phyloP scores from a whole-genome alignment of 2,888 invertebrate genomes.

The Apamea sordens region DNA sequence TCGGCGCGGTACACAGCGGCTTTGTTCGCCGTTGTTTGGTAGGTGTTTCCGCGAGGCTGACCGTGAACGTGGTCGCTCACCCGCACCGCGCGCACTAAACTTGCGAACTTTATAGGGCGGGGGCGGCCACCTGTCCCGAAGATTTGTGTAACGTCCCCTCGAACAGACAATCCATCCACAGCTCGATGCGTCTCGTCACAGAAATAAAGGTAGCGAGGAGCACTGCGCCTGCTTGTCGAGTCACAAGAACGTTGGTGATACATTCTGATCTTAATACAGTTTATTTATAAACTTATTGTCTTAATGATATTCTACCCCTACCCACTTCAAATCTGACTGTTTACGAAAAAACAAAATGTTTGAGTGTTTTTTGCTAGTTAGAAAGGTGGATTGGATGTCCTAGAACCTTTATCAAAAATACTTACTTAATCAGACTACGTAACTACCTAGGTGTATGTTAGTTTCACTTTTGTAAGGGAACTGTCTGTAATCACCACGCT shows the following conservation, averaged over 20 bases:
- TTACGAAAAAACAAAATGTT: background rate
- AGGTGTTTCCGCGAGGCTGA: conserved; percentile 72
- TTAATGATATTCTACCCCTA: conserved; percentile 15
- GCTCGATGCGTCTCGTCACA: conserved; percentile 73
- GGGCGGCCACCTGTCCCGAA: conserved; percentile 80
- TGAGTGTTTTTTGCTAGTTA: background rate
- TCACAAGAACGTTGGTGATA: conserved; percentile 52
- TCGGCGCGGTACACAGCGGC: conserved; percentile 73
- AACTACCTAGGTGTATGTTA: background rate
- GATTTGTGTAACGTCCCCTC: conserved; percentile 80
- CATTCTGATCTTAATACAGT: conserved; percentile 34
- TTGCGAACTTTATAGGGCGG: conserved; percentile 83
- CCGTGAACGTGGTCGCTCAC: conserved; percentile 88
- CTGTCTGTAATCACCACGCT: background rate
- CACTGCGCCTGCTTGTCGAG: conserved; percentile 60
- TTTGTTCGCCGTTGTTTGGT: conserved; percentile 78
- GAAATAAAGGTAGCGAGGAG: conserved; percentile 66
- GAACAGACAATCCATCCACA: conserved; percentile 77
- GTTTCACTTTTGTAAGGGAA: background rate
- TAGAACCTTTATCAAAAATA: background rate
- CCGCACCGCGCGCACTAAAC: conserved; percentile 80
- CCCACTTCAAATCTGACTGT: background rate
- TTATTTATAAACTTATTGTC: conserved; percentile 36
- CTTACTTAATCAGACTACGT: background rate
- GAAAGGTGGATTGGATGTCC: background rate